These are phyloP conservation scores for Tenthredo mesomela DNA, from an alignment of 2,888 invertebrate species.

Conservation along the genomic window DNA sequence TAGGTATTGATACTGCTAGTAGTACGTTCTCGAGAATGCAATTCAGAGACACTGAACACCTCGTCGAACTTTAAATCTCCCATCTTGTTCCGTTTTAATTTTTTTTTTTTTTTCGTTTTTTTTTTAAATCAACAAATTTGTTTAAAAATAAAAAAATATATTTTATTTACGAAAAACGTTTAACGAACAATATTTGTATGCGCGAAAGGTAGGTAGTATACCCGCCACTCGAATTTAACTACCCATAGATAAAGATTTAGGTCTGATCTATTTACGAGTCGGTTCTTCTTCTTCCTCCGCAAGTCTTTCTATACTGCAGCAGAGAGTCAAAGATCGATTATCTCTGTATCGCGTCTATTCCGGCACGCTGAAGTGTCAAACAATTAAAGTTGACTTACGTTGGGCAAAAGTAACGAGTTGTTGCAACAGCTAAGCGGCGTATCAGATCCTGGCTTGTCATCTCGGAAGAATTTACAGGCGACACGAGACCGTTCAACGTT, in stretches of 20 bases:
- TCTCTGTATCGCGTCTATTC: conserved; percentile 21
- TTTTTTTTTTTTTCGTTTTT: background rate
- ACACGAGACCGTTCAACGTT: conserved; percentile 60
- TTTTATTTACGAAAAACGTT: background rate
- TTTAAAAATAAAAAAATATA: too few species aligned
- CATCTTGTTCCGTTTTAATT: background rate
- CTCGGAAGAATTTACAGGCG: conserved; percentile 74
- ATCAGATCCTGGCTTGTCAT: conserved; percentile 73
- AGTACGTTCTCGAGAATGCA: background rate
- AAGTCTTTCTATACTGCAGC: too few species aligned
- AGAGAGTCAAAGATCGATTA: conserved; percentile 43
- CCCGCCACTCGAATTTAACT: background rate
- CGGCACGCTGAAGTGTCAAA: conserved; percentile 64
- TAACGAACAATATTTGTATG: background rate
- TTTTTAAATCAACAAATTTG: background rate
- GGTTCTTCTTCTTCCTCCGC: background rate
- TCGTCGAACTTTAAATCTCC: background rate
- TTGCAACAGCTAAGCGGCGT: conserved; percentile 47
- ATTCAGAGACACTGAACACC: background rate
- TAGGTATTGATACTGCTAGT: background rate
- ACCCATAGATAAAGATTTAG: background rate
- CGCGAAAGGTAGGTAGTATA: background rate
- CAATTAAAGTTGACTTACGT: conserved; percentile 72
- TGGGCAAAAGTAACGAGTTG: conserved; percentile 57
- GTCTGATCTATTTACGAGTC: conserved; percentile 33